Percentiles rank a stretch among this genome's conserved stretches.
These are phyloP conservation scores for Horisme vitalbata DNA, from an alignment of 2,888 invertebrate genomes.

Conservation along the genomic window DNA sequence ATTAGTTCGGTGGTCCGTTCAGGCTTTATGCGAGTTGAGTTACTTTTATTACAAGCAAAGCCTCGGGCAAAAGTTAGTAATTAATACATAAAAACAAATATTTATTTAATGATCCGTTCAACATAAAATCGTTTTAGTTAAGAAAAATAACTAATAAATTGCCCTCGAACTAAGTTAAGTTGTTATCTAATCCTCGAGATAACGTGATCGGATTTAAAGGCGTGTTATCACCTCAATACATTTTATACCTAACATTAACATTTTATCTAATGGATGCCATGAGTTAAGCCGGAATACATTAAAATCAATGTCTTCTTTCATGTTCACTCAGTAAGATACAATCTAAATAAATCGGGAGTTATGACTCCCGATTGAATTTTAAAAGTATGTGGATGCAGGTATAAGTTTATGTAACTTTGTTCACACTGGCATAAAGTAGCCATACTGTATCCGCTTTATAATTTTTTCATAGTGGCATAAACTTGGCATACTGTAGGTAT, in stretches of 20 bases:
- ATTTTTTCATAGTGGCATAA: no score
- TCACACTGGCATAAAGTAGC: no score
- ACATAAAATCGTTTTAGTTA: not conserved
- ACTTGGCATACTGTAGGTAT: no score
- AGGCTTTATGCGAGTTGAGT: no score
- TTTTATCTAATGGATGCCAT: slow-evolving; percentile 34
- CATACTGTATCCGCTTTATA: no score
- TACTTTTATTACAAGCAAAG: no score
- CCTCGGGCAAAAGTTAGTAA: no score
- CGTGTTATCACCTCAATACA: slow-evolving; percentile 29
- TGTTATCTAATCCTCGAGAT: slow-evolving; percentile 28
- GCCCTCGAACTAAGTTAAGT: slow-evolving; percentile 24
- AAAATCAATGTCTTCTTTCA: slow-evolving; percentile 33
- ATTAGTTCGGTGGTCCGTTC: no score
- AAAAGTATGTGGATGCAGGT: not conserved
- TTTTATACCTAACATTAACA: slow-evolving; percentile 29
- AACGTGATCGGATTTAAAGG: slow-evolving; percentile 29
- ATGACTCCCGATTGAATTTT: slow-evolving; percentile 2
- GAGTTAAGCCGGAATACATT: slow-evolving; percentile 31
- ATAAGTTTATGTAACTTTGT: not conserved
- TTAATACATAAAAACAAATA: no score
- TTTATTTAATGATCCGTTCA: no score
- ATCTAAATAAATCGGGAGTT: slow-evolving; percentile 15
- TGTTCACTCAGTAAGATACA: slow-evolving; percentile 22
- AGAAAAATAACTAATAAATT: slow-evolving; percentile 15